These are phyloP conservation scores for Nestor notabilis DNA, from an alignment of 2,113 vertebrate species.

Conservation along the genomic window DNA sequence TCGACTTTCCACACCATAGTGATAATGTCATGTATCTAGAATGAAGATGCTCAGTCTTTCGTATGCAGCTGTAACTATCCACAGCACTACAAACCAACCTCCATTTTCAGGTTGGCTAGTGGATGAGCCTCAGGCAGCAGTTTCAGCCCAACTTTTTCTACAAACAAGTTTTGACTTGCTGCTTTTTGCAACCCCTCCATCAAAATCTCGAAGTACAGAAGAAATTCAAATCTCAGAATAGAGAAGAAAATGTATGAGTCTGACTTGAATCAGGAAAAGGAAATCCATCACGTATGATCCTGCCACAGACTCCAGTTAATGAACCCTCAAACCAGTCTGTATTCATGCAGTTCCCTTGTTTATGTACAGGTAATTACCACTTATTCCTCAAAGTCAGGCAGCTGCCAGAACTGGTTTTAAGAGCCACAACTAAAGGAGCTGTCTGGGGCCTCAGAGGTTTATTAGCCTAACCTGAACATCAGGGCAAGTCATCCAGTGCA, in stretches of 20 bases:
- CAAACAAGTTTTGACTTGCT: background rate
- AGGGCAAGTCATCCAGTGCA: background rate
- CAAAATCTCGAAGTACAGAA: background rate
- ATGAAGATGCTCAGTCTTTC: background rate
- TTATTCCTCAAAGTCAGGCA: background rate
- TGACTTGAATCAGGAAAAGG: background rate
- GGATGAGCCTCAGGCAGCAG: background rate
- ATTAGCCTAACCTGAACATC: conserved; percentile 41
- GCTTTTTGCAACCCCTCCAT: background rate
- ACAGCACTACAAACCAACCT: background rate
- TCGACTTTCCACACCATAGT: background rate
- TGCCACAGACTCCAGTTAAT: background rate
- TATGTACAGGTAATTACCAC: background rate
- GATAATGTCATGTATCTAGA: background rate
- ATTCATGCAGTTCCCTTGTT: background rate
- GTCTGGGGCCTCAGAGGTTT: background rate
- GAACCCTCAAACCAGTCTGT: background rate
- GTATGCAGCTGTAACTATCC: background rate
- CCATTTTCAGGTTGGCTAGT: background rate
- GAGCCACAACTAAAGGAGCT: conserved; percentile 27
- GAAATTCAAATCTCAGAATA: background rate
- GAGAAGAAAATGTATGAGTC: background rate
- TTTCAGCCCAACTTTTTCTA: background rate
- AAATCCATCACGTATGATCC: background rate
- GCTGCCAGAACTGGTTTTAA: conserved; percentile 56